These are phyloP conservation scores for Tetanocera ferruginea DNA, from an alignment of 2,888 invertebrate genomes.

Conservation along the genomic window DNA sequence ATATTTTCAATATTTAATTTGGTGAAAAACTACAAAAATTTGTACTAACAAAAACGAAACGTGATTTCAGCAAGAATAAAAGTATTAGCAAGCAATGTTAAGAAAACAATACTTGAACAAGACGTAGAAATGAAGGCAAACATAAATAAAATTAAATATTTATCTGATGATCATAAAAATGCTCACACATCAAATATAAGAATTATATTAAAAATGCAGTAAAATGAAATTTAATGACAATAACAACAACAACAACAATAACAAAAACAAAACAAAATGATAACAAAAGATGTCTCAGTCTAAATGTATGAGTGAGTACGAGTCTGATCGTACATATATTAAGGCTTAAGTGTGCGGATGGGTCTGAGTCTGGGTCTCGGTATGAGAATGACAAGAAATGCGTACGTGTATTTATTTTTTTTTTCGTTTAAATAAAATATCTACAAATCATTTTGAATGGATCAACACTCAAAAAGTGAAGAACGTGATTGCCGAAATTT, in stretches of 20 bases:
- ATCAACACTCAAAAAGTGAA: constrained; percentile 18
- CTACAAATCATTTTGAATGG: constrained; percentile 33
- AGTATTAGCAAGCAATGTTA: not conserved
- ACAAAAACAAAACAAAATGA: not conserved
- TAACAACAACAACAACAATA: not conserved
- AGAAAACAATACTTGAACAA: not conserved
- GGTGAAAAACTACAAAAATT: not conserved
- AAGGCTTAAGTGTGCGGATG: not conserved
- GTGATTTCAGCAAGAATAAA: constrained; percentile 3
- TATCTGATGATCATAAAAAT: constrained; percentile 1
- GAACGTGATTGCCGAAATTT: constrained; percentile 41
- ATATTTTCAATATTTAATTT: no score
- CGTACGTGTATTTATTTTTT: constrained; percentile 16
- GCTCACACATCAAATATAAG: constrained; percentile 4
- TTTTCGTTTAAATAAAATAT: constrained; percentile 14
- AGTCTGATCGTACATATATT: not conserved
- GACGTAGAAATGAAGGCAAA: not conserved
- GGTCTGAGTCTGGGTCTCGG: not conserved
- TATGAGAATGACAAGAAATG: constrained; percentile 17
- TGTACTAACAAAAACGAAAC: not conserved
- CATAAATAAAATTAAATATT: not conserved
- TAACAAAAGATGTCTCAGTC: not conserved
- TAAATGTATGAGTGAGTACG: not conserved
- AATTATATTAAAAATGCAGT: constrained; percentile 1
- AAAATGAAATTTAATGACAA: not conserved